Evolutionary conservation across 2,888 invertebrate species (phyloP), one percentile per base, ranked within the genome.

Genomic region (Euphydryas editha): DNA sequence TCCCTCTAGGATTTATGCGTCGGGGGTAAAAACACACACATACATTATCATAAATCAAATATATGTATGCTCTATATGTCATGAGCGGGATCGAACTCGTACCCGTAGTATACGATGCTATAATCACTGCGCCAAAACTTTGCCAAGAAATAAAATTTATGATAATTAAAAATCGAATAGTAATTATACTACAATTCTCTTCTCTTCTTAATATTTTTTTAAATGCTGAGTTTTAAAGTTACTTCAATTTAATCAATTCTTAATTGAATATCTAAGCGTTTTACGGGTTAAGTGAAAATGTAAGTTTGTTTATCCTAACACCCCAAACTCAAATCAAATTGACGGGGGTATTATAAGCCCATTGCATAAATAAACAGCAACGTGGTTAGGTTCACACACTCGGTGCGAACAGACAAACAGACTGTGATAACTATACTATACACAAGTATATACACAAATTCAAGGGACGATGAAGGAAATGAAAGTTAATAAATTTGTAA

Each of bases 301-400:
- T n/a, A 44, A 65, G 68, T 65, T 62, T 68, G 68, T 69, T 68
- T 56, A 59, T 36, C 18, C 42, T 65, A 42, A 39, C 62, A 20
- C 59, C 68, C 68, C 65, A 15, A 15, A 46, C 62, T 58, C 49
- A 56, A 69, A 60, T 54, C 59, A 59, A 56, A 63, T 58, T 57
- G 49, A 54, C 59, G 18, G 55, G 68, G 58, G 57, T 39, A 54
- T 10, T 54, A 60, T 36, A 58, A 54, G 61, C 59, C 68, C 65
- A 65, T 68, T 65, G 68, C 65, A 65, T 76, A 81, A 73, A 73
- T 76, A 79, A 80, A 80, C 75, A 81, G 77, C 75, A 81, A 80
- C 69, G 73, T 74, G 74, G 65, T 62, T 71, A 67, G 67, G 68
- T 74, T 72, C 72, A 68, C 71, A 72, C 71, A 61, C 58, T 63